These are phyloP conservation scores for Leptinotarsa tumamoca DNA, from an alignment of 2,888 invertebrate genomes.

Conservation along the genomic window DNA sequence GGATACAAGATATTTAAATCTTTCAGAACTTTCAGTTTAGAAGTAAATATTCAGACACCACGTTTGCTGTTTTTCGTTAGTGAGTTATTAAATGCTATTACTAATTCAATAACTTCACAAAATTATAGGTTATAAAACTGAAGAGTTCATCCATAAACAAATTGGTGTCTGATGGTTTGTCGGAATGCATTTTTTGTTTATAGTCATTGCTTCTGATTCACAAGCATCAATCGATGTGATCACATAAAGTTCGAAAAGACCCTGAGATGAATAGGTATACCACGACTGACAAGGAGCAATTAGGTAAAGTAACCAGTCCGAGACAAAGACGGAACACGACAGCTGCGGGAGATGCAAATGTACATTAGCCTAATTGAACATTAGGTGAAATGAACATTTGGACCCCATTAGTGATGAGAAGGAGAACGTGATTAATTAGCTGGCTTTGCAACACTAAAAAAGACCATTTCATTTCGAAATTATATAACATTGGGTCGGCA, in stretches of 20 bases:
- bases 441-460: constrained; percentile 58
- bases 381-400: constrained; percentile 68
- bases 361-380: constrained; percentile 70
- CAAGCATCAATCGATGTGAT: not conserved
- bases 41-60: too few relatives aligned
- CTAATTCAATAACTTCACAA: too few relatives aligned
- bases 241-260: not conserved
- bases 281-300: constrained; percentile 61
- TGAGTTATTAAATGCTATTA: too few relatives aligned
- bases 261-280: constrained; percentile 10
- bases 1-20: too few relatives aligned
- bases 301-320: constrained; percentile 63
- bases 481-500: constrained; percentile 51
- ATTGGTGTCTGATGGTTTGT: too few relatives aligned
- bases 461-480: constrained; percentile 57
- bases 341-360: constrained; percentile 65
- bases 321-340: constrained; percentile 59
- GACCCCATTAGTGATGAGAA: constrained; percentile 66
- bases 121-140: too few relatives aligned
- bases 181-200: too few relatives aligned
- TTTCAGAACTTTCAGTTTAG: too few relatives aligned
- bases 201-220: too few relatives aligned
- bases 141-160: too few relatives aligned
- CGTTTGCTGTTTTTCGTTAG: too few relatives aligned
- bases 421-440: constrained; percentile 66